A percentile compares a stretch with the other conserved stretches of the same genome.
Evolutionary conservation across 2,113 vertebrate genomes (phyloP).

Genomic region (Brachyistius frenatus): DNA sequence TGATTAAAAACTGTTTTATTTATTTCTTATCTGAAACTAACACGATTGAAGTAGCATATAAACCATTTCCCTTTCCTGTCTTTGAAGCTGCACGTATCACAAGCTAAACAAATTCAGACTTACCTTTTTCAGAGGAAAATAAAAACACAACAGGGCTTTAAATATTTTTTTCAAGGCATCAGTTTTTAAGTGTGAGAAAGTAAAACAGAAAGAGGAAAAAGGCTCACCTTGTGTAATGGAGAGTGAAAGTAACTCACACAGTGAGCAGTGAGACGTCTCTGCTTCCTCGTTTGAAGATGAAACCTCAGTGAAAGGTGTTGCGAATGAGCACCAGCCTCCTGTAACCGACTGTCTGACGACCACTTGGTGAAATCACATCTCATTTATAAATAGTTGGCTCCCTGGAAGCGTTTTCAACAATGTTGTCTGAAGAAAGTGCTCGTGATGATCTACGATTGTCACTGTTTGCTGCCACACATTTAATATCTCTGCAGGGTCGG

Average conservation of each 20-base stretch:
- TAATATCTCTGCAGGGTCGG: neutral
- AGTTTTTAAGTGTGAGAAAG: neutral
- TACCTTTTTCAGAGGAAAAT: neutral
- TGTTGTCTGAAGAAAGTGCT: neutral
- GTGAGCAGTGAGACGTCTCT: slow-evolving; percentile 12
- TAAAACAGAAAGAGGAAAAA: neutral
- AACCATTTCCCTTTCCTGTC: no score
- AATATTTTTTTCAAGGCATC: neutral
- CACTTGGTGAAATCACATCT: slow-evolving; percentile 52
- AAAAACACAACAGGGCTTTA: neutral
- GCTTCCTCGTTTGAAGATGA: slow-evolving; percentile 6
- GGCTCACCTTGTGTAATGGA: slow-evolving; percentile 35
- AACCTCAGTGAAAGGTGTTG: slow-evolving; percentile 11
- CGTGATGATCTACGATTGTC: neutral
- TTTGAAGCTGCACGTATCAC: no score
- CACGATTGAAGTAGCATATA: no score
- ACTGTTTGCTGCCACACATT: neutral
- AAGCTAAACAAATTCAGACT: no score
- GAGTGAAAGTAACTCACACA: neutral
- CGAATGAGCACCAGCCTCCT: neutral
- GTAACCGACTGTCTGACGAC: slow-evolving; percentile 38
- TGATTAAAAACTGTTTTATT: no score
- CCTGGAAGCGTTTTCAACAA: slow-evolving; percentile 17
- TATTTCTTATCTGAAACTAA: no score
- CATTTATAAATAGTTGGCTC: slow-evolving; percentile 61